These are phyloP conservation scores for Aix galericulata DNA, from an alignment of 2,113 vertebrate genomes.

Conservation along the genomic window DNA sequence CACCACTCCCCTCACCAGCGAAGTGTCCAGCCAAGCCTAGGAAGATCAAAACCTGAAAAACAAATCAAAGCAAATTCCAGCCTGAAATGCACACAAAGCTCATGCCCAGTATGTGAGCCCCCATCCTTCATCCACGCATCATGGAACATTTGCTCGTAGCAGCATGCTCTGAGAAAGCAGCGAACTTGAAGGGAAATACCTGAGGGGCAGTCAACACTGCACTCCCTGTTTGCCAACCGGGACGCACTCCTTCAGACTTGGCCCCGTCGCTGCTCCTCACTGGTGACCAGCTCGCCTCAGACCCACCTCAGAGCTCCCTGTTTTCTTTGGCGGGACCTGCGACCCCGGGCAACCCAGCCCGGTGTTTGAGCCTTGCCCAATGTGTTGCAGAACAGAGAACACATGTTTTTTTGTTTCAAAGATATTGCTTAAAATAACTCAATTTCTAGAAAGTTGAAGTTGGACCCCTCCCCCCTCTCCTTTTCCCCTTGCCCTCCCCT, in stretches of 20 bases:
- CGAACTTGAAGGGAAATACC: not conserved
- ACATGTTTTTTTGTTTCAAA: constrained; percentile 70
- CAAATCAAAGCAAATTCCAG: not conserved
- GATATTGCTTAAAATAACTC: constrained; percentile 74
- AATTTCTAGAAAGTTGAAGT: constrained; percentile 72
- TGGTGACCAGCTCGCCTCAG: constrained; percentile 53
- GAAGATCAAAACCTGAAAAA: not conserved
- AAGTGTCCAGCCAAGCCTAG: fast-evolving
- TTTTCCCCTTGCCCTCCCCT: not conserved
- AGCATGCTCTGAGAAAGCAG: not conserved
- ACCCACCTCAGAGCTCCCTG: constrained; percentile 69
- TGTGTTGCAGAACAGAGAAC: constrained; percentile 41
- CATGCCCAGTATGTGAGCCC: fast-evolving
- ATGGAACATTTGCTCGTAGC: not conserved
- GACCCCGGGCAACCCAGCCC: constrained; percentile 53
- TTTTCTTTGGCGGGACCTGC: constrained; percentile 56
- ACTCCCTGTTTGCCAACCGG: constrained; percentile 30
- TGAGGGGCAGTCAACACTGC: not conserved
- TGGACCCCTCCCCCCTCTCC: not conserved
- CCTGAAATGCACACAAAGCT: not conserved
- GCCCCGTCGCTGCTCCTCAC: not conserved
- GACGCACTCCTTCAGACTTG: not conserved
- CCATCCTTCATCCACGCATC: not conserved
- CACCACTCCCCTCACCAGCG: not conserved
- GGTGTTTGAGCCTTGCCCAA: constrained; percentile 36